phyloP scores from a whole-genome alignment of 2,113 vertebrate genomes.

The Brachyhypopomus gauderio region DNA sequence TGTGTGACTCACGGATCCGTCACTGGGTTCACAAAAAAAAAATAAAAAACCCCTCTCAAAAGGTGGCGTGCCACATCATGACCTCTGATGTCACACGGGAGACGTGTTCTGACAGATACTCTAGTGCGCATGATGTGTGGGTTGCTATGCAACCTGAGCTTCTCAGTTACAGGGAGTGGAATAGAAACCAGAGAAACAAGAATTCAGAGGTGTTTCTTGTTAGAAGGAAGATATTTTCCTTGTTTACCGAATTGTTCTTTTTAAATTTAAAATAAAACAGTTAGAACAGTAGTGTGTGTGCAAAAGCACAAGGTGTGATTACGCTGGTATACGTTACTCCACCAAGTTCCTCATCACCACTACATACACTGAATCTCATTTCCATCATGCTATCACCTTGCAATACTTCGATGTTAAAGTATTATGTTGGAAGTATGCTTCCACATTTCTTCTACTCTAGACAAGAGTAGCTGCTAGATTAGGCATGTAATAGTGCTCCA shows the following conservation, averaged over 20 bases:
- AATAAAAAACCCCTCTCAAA: background rate
- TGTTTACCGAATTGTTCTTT: background rate
- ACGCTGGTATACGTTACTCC: no score
- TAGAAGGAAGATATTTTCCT: no score
- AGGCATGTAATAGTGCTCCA: no score
- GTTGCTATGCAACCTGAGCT: slow-evolving; percentile 18
- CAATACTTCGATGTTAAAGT: background rate
- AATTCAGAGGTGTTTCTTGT: background rate
- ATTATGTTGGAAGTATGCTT: background rate
- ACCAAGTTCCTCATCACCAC: no score
- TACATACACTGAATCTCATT: background rate
- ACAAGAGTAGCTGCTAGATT: no score
- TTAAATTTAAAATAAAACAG: background rate
- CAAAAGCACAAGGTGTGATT: background rate
- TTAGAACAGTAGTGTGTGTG: background rate
- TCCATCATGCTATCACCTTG: background rate
- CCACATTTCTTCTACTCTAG: background rate
- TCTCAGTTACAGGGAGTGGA: background rate
- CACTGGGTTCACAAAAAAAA: slow-evolving; percentile 11
- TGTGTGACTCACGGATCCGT: slow-evolving; percentile 27
- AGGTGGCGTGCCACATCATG: slow-evolving; percentile 29
- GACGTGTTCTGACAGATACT: slow-evolving; percentile 26
- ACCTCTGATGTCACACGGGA: slow-evolving; percentile 21
- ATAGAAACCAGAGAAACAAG: background rate
- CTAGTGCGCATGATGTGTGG: background rate